phyloP scores from a whole-genome alignment of 2,888 invertebrate species.

The Cerastis leucographa region DNA sequence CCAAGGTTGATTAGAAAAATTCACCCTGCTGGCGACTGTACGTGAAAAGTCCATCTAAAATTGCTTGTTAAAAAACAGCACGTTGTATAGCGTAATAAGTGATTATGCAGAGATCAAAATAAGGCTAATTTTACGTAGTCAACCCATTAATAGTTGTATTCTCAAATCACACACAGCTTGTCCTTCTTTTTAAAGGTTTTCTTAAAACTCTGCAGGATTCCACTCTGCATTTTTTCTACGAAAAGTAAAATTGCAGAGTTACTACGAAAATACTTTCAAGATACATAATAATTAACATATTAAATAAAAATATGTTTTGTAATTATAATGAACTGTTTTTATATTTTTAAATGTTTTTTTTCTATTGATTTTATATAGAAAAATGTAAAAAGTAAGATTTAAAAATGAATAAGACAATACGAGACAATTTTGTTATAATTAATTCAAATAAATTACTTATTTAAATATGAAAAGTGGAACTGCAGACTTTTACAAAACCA shows the following conservation, averaged over 20 bases:
- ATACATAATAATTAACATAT: not conserved
- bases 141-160: conserved; percentile 16
- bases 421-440: too few species aligned
- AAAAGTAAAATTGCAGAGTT: conserved; percentile 11
- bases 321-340: too few species aligned
- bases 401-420: too few species aligned
- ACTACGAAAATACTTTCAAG: not conserved
- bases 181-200: not conserved
- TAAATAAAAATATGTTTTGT: too few species aligned
- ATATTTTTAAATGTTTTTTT: too few species aligned
- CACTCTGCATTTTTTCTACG: not conserved
- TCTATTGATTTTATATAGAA: too few species aligned
- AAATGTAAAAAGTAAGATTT: too few species aligned
- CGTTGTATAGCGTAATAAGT: conserved; percentile 8
- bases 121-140: conserved; percentile 45
- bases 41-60: not conserved
- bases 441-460: too few species aligned
- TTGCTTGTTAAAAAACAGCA: conserved; percentile 12
- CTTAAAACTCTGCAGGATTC: conserved; percentile 44
- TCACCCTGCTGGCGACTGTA: too few species aligned
- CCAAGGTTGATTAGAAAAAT: too few species aligned
- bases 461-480: not conserved
- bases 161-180: conserved; percentile 15
- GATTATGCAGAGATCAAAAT: conserved; percentile 44
- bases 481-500: conserved; percentile 39